phyloP scores from a whole-genome alignment of 2,888 invertebrate species.

The Synergus itoensis region DNA sequence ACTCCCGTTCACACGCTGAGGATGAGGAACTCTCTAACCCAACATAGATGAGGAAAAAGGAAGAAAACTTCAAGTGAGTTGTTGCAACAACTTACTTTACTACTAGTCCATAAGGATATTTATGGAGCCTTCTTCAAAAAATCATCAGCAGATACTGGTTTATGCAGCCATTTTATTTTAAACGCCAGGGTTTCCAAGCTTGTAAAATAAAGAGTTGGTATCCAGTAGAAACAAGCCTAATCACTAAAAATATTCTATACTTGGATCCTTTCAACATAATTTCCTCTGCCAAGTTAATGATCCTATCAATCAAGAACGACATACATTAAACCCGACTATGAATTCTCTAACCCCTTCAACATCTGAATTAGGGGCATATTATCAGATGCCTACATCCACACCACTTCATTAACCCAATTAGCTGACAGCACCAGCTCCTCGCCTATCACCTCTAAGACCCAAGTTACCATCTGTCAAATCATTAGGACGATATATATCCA shows the following conservation, averaged over 20 bases:
- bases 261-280: not conserved
- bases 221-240: not conserved
- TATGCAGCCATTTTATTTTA: not conserved
- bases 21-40: conserved; percentile 17
- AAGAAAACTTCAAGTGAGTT: not conserved
- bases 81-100: conserved; percentile 27
- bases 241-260: not conserved
- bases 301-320: conserved; percentile 24
- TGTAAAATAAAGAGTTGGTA: not conserved
- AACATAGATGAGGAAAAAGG: conserved; percentile 5
- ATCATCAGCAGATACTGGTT: not conserved
- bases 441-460: not conserved
- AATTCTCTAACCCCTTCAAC: conserved; percentile 17
- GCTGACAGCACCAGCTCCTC: not conserved
- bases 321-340: conserved; percentile 21
- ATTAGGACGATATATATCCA: not conserved
- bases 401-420: conserved; percentile 16
- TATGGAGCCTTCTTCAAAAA: conserved; percentile 19
- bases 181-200: not conserved
- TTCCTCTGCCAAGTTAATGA: conserved; percentile 8
- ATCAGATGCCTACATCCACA: conserved; percentile 22
- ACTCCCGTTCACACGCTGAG: conserved; percentile 29
- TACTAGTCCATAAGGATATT: conserved; percentile 12
- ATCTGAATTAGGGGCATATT: conserved; percentile 30
- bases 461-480: not conserved